phyloP scores from a whole-genome alignment of 2,888 invertebrate genomes.

The Watsonalla binaria region DNA sequence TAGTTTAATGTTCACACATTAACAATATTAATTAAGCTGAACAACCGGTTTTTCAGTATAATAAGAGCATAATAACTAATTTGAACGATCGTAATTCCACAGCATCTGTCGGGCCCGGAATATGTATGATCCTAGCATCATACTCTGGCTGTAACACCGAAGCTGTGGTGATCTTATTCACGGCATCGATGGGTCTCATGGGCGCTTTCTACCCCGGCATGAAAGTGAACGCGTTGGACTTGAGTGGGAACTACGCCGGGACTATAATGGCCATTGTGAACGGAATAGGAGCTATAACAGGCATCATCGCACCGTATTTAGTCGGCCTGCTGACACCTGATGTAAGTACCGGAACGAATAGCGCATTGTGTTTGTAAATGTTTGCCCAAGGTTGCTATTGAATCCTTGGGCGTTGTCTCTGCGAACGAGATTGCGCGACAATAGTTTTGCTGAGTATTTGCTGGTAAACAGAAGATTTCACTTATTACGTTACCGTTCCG shows the following conservation, averaged over 20 bases:
- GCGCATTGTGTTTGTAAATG: slow-evolving; percentile 20
- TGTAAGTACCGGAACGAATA: slow-evolving; percentile 62
- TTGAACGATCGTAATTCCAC: slow-evolving; percentile 10
- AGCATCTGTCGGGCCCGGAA: slow-evolving; percentile 83
- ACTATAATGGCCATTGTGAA: slow-evolving; percentile 84
- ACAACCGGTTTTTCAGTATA: too few relatives aligned
- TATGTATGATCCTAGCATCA: slow-evolving; percentile 83
- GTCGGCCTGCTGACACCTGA: slow-evolving; percentile 82
- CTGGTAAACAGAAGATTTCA: slow-evolving; percentile 3
- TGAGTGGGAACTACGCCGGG: slow-evolving; percentile 83
- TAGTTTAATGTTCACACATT: too few relatives aligned
- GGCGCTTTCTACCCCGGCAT: slow-evolving; percentile 84
- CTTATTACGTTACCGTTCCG: slow-evolving; percentile 12
- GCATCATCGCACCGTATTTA: slow-evolving; percentile 83
- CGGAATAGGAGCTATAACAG: slow-evolving; percentile 85
- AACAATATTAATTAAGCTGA: too few relatives aligned
- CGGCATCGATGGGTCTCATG: slow-evolving; percentile 84
- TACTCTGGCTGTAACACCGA: slow-evolving; percentile 83
- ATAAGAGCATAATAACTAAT: neutral
- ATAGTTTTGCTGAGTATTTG: too few relatives aligned
- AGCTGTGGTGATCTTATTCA: slow-evolving; percentile 80
- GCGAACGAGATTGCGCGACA: neutral
- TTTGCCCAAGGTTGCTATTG: slow-evolving; percentile 10
- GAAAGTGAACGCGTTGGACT: slow-evolving; percentile 83
- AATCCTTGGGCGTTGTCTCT: slow-evolving; percentile 8